These are phyloP conservation scores for Aspiorhynchus laticeps DNA, from an alignment of 2,113 vertebrate species.

Conservation along the genomic window DNA sequence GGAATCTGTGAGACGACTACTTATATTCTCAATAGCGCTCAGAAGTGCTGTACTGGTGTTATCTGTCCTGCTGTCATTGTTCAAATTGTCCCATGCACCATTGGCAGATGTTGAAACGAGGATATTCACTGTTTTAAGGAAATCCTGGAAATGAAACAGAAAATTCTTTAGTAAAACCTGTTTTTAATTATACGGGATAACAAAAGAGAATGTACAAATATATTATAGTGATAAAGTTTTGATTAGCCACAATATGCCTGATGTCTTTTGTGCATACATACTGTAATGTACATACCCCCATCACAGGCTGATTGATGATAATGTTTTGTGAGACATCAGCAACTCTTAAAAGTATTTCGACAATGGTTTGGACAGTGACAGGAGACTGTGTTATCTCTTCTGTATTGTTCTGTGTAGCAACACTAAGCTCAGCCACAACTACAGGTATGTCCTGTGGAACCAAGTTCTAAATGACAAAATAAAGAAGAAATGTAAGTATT, in stretches of 20 bases:
- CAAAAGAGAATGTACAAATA: not conserved
- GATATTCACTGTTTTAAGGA: conserved; percentile 65
- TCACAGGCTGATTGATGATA: conserved; percentile 20
- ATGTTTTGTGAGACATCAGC: conserved; percentile 31
- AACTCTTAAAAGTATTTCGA: conserved; percentile 61
- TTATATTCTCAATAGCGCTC: conserved; percentile 74
- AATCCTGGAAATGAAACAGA: conserved; percentile 66
- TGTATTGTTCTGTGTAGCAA: rapidly evolving
- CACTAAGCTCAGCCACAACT: conserved; percentile 39
- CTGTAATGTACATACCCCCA: conserved; percentile 55
- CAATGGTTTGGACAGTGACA: conserved; percentile 59
- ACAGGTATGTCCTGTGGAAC: not conserved
- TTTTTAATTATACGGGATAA: not conserved
- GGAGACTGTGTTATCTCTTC: conserved; percentile 52
- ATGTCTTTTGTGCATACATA: not conserved
- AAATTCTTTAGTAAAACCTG: no score
- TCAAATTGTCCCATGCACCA: conserved; percentile 63
- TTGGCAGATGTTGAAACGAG: conserved; percentile 54
- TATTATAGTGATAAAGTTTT: not conserved
- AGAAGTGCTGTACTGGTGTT: conserved; percentile 72
- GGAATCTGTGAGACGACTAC: conserved; percentile 38
- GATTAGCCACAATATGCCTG: not conserved
- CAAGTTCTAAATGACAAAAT: conserved; percentile 51
- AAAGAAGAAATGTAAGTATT: not conserved
- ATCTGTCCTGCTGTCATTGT: conserved; percentile 52